Conservation (phyloP, 2,113 vertebrate species). For the Cacatua alba region DNA sequence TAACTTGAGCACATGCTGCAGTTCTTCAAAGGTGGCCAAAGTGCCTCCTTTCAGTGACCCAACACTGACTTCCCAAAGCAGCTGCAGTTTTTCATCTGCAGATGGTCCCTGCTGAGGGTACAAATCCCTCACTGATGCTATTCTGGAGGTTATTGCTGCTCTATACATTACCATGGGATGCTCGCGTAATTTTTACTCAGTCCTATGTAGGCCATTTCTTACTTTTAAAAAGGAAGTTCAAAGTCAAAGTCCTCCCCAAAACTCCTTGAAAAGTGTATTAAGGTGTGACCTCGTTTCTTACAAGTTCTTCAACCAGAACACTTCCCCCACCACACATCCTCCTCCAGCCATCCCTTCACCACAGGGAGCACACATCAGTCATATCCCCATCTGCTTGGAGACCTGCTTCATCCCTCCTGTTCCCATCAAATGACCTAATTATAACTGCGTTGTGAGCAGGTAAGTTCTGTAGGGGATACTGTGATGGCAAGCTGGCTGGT, state of each 20-base stretch:
- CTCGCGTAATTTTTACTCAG: neutral
- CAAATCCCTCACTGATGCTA: slow-evolving; percentile 28
- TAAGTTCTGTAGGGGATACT: neutral
- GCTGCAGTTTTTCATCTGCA: neutral
- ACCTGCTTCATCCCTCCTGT: neutral
- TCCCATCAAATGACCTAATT: neutral
- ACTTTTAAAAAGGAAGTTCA: slow-evolving; percentile 41
- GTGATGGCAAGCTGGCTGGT: neutral
- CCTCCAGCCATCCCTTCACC: neutral
- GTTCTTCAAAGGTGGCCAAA: neutral
- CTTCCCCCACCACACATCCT: neutral
- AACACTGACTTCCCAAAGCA: neutral
- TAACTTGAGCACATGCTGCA: neutral
- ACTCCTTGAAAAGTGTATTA: slow-evolving; percentile 32
- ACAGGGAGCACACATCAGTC: neutral
- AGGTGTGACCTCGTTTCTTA: neutral
- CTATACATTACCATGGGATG: slow-evolving; percentile 16
- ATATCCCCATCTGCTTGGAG: neutral
- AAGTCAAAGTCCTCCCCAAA: slow-evolving; percentile 39
- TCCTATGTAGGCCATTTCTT: slow-evolving; percentile 52
- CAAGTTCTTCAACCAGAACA: neutral
- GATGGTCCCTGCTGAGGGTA: neutral
- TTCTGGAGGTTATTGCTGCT: slow-evolving; percentile 11
- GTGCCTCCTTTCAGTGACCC: neutral
- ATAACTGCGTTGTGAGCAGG: neutral